Percentiles rank a stretch among this genome's conserved stretches.
Evolutionary conservation across 1,140 invertebrate genomes (phyloP).

Genomic region (Frieseomelitta varia): DNA sequence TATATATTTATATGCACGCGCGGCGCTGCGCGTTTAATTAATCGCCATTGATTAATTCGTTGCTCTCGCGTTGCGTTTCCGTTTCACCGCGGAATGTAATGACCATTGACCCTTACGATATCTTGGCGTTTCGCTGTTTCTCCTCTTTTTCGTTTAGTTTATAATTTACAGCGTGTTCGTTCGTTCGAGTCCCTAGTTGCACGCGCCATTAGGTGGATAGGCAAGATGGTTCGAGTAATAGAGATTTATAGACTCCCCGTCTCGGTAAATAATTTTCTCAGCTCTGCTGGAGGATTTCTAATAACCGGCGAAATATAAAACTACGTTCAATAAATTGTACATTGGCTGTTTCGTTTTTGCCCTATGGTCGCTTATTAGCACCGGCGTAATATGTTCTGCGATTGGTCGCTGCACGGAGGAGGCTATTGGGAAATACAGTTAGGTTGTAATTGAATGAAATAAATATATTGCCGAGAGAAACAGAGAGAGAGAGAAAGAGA

Average conservation of each 20-base stretch:
- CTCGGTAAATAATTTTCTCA: neutral
- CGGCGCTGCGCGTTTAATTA: slow-evolving; percentile 22
- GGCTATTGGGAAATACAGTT: neutral
- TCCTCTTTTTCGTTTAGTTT: no score
- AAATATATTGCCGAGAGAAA: neutral
- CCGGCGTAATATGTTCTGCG: neutral
- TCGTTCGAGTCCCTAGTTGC: neutral
- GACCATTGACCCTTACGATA: neutral
- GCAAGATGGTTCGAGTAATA: neutral
- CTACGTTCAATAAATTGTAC: neutral
- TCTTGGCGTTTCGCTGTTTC: neutral
- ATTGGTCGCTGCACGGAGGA: neutral
- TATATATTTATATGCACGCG: slow-evolving; percentile 5
- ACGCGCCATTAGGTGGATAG: neutral
- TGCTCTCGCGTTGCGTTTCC: slow-evolving; percentile 15
- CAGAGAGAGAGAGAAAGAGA: no score
- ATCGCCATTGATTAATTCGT: slow-evolving; percentile 30
- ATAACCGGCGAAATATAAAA: neutral
- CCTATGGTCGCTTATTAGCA: neutral
- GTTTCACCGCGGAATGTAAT: neutral
- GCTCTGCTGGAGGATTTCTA: neutral
- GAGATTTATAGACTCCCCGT: slow-evolving; percentile 8
- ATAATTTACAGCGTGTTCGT: neutral
- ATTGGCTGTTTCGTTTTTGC: neutral
- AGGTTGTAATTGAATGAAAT: slow-evolving; percentile 1